These are phyloP conservation scores for Adelognathus sp. DNA, from an alignment of 2,888 invertebrate genomes.

Conservation along the genomic window DNA sequence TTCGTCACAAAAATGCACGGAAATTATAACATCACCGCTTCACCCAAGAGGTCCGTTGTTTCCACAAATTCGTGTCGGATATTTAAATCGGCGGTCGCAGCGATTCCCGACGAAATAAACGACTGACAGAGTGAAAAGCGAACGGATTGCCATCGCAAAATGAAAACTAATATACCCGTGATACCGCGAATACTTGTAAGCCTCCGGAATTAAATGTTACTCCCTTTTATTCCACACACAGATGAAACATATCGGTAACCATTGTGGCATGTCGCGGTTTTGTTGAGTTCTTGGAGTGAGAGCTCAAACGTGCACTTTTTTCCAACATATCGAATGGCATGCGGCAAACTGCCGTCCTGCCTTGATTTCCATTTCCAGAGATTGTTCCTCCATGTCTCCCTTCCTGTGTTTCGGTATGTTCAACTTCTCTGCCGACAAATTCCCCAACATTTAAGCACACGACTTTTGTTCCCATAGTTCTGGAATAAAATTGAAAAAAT, in stretches of 20 bases:
- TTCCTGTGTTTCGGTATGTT: slow-evolving; percentile 12
- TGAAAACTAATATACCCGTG: not conserved
- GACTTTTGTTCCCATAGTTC: slow-evolving; percentile 6
- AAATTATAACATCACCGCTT: too few relatives aligned
- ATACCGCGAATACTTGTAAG: slow-evolving; percentile 27
- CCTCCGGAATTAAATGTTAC: slow-evolving; percentile 5
- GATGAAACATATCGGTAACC: not conserved
- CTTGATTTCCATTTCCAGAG: slow-evolving; percentile 37
- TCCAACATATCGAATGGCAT: not conserved
- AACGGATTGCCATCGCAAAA: slow-evolving; percentile 15
- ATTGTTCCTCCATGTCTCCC: not conserved
- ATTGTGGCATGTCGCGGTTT: not conserved
- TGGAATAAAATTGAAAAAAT: slow-evolving; percentile 7
- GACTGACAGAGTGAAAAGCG: not conserved
- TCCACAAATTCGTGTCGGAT: not conserved
- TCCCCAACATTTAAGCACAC: slow-evolving; percentile 35
- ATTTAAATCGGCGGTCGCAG: not conserved
- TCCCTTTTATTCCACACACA: not conserved
- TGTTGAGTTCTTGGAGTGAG: not conserved
- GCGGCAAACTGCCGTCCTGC: not conserved
- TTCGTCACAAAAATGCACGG: too few relatives aligned
- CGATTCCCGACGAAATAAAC: not conserved
- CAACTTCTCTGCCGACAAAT: slow-evolving; percentile 35
- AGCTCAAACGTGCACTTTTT: slow-evolving; percentile 32
- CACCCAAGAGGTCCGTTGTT: not conserved